These are phyloP conservation scores for Anguilla obscura DNA, from an alignment of 2,797 vertebrate genomes.

Conservation along the genomic window DNA sequence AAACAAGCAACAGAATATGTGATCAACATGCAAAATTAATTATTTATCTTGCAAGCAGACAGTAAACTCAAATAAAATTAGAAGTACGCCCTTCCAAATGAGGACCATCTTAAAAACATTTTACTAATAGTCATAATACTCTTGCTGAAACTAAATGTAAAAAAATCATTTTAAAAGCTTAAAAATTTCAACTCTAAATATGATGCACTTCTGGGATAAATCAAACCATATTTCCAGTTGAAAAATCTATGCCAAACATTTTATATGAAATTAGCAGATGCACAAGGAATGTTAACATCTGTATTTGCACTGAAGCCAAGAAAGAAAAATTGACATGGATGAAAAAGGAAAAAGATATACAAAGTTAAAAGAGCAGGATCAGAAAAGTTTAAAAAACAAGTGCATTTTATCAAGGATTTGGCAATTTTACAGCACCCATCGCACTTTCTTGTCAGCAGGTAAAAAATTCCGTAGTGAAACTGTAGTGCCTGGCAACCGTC, in stretches of 20 bases:
- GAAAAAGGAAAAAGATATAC: background rate
- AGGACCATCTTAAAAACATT: background rate
- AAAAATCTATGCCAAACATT: background rate
- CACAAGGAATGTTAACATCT: conserved; percentile 20
- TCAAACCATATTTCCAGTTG: conserved; percentile 7
- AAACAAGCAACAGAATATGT: conserved; percentile 16
- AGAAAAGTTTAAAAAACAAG: background rate
- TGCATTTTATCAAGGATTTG: conserved; percentile 20
- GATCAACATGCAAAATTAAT: conserved; percentile 28
- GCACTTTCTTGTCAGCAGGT: background rate
- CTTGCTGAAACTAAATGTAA: background rate
- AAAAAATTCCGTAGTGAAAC: conserved; percentile 32
- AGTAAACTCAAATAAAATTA: background rate
- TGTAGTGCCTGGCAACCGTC: conserved; percentile 35
- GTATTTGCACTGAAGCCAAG: background rate
- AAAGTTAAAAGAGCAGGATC: background rate
- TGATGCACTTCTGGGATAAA: background rate
- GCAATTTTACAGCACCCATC: background rate
- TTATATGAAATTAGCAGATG: conserved; percentile 4
- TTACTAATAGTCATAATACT: background rate
- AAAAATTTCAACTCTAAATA: conserved; percentile 1
- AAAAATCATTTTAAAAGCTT: background rate
- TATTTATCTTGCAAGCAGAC: background rate
- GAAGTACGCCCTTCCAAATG: background rate
- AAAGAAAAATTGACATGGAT: background rate